Evolutionary conservation across 2,797 vertebrate species (phyloP).

Genomic region (Pangasius larnaudii): DNA sequence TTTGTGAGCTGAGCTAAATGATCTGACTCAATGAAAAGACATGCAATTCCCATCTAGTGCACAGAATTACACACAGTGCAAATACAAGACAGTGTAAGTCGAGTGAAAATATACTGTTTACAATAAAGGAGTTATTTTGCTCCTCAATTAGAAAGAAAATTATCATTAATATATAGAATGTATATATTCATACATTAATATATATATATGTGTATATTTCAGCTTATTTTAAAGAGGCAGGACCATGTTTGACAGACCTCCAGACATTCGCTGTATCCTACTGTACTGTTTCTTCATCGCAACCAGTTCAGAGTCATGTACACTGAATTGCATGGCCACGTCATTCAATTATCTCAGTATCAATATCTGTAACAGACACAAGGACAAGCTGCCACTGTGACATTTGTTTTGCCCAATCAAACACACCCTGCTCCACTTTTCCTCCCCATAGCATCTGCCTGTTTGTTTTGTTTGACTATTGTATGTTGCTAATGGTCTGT

Average conservation of each 20-base stretch:
- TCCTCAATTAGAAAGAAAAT: background rate
- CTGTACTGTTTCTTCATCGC: background rate
- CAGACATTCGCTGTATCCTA: background rate
- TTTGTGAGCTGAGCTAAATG: background rate
- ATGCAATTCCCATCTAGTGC: background rate
- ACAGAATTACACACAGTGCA: background rate
- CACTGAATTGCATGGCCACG: slow-evolving; percentile 52
- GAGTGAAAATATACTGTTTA: background rate
- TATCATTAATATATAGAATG: background rate
- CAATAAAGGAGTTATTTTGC: background rate
- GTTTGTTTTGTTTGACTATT: slow-evolving; percentile 32
- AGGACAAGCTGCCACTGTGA: slow-evolving; percentile 66
- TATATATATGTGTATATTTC: background rate
- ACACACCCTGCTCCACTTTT: slow-evolving; percentile 46
- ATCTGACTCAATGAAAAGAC: background rate
- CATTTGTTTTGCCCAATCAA: slow-evolving; percentile 59
- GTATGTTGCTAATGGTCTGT: slow-evolving; percentile 31
- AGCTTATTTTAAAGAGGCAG: background rate
- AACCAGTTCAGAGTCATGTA: slow-evolving; percentile 27
- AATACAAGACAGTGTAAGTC: background rate
- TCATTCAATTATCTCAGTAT: slow-evolving; percentile 20
- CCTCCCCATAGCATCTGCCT: slow-evolving; percentile 54
- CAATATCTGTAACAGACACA: slow-evolving; percentile 66
- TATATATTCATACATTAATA: background rate
- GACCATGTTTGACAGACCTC: background rate